Base-by-base conservation (phyloP, 2,888 invertebrate genomes). In the Punctoribates punctum region DNA sequence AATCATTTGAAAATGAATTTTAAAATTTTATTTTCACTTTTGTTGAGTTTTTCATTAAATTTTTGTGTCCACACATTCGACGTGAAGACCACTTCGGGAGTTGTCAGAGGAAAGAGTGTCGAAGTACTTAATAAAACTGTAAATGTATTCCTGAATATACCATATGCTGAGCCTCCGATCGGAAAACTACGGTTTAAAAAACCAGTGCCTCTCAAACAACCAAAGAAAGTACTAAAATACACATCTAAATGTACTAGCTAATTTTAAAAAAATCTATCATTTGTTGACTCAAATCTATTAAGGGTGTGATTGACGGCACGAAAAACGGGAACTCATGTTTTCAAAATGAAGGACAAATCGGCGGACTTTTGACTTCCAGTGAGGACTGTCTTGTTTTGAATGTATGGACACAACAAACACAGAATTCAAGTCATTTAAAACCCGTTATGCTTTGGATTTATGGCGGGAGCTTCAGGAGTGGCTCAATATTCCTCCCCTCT, bases 371-470 rank as follows among this genome's bases (percentile, higher is more conserved):
- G n/a, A 5, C 34, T 5, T 5, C 8, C n/a, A 48, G 48, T 48
- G 48, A 48, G 13, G 48, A 48, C 48, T 48, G 48, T 48, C 48
- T 48, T 8, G 13, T 17, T 11, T 48, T 48, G 48, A 48, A 48
- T 48, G 48, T 48, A 4, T 48, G 4, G 48, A 48, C 48, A 8
- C 48, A 4, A 48, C 2, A 4, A 13, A 8, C 48, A 3, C 4
- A 11, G 4, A 48, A n/a, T n/a, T 17, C 48, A 48, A 17, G 15
- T 48, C 2, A 8, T 13, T 17, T 15, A 11, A 11, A 17, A 17
- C 15, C 65, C 6, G 65, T 65, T 17, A 65, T 65, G 65, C 11
- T 65, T 13, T 65, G 29, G 29, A 29, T 65, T 17, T n/a, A 65
- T n/a, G 65, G 65, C 29, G 65, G 65, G 17, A 3, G 6, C 13